phyloP scores from a whole-genome alignment of 2,113 vertebrate species.

The Trichomycterus rosablanca region DNA sequence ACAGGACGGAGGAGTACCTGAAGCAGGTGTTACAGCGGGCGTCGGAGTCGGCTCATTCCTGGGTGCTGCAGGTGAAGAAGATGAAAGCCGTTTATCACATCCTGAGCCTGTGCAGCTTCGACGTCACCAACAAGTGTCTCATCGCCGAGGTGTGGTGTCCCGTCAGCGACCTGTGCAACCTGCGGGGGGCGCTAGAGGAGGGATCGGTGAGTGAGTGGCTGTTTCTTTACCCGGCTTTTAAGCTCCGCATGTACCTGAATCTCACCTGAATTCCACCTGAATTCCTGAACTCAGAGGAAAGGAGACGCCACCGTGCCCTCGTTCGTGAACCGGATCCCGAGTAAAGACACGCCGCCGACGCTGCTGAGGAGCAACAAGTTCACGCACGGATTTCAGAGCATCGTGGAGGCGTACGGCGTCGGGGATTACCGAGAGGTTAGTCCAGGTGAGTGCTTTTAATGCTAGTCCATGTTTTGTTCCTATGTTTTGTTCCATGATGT shows the following conservation, averaged over 20 bases:
- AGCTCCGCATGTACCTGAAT: too few relatives aligned
- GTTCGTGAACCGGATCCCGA: slow-evolving; percentile 91
- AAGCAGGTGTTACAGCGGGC: slow-evolving; percentile 89
- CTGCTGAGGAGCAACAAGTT: slow-evolving; percentile 92
- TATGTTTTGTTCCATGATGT: too few relatives aligned
- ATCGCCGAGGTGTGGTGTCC: slow-evolving; percentile 98
- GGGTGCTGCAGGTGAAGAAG: slow-evolving; percentile 90
- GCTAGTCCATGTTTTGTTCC: neutral
- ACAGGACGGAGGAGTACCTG: slow-evolving; percentile 91
- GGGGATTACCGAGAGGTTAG: slow-evolving; percentile 91
- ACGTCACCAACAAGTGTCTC: slow-evolving; percentile 96
- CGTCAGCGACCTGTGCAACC: slow-evolving; percentile 75
- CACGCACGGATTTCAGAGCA: slow-evolving; percentile 92
- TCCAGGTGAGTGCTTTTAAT: slow-evolving; percentile 74
- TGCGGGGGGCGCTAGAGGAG: slow-evolving; percentile 83
- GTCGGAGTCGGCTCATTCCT: slow-evolving; percentile 79
- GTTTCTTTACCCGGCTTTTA: too few relatives aligned
- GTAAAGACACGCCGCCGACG: slow-evolving; percentile 81
- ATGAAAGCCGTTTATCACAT: slow-evolving; percentile 98
- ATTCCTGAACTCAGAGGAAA: slow-evolving; percentile 72
- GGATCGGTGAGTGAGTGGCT: slow-evolving; percentile 79
- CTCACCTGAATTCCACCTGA: too few relatives aligned
- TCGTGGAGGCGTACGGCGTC: slow-evolving; percentile 94
- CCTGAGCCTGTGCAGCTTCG: slow-evolving; percentile 94
- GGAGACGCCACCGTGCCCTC: slow-evolving; percentile 85